phyloP scores from a whole-genome alignment of 2,888 invertebrate genomes.

The Chaitophorus viminalis region DNA sequence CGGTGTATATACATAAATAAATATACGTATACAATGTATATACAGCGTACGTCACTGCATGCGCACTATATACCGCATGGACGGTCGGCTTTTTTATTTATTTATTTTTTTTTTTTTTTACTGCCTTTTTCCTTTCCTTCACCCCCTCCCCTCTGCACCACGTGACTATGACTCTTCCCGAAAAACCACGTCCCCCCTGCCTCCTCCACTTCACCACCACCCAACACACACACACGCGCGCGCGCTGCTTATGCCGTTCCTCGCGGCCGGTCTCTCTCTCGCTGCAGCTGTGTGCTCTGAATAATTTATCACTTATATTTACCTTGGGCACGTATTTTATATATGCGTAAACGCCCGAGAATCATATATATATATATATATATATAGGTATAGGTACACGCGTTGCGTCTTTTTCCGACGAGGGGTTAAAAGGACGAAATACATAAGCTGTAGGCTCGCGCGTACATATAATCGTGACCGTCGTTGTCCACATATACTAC shows the following conservation, averaged over 20 bases:
- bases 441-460: no score
- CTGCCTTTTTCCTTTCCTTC: background rate
- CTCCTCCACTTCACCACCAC: no score
- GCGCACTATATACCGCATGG: background rate
- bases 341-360: constrained; percentile 48
- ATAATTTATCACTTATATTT: constrained; percentile 56
- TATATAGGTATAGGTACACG: background rate
- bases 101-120: constrained; percentile 14
- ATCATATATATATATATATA: constrained; percentile 8
- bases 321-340: constrained; percentile 41
- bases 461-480: background rate
- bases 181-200: constrained; percentile 5
- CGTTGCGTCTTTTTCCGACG: constrained; percentile 21
- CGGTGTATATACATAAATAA: background rate
- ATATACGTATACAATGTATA: background rate
- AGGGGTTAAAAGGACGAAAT: constrained; percentile 6
- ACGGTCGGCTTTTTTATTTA: constrained; percentile 29
- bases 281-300: constrained; percentile 38
- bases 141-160: background rate
- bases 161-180: constrained; percentile 29
- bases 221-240: no score
- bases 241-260: no score
- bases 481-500: background rate
- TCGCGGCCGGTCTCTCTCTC: no score
- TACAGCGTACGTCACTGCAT: background rate